phyloP scores from a whole-genome alignment of 2,113 vertebrate species.

The Sardina pilchardus region DNA sequence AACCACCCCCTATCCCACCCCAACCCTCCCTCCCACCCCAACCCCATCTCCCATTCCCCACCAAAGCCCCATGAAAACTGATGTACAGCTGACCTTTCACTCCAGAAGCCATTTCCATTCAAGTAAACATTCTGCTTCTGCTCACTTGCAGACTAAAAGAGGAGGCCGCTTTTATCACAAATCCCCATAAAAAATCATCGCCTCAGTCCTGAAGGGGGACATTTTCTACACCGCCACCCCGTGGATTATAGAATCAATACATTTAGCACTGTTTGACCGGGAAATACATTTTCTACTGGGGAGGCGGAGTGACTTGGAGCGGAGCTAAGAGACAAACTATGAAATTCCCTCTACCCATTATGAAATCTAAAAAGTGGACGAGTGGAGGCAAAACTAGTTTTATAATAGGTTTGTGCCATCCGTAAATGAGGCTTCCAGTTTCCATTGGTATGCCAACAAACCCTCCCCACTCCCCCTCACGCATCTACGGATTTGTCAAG shows the following conservation, averaged over 20 bases:
- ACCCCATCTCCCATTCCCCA: constrained; percentile 76
- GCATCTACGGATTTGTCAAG: constrained; percentile 27
- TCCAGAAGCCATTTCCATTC: constrained; percentile 77
- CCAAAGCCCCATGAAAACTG: constrained; percentile 72
- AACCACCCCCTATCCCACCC: too few species aligned
- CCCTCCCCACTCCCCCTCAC: not conserved
- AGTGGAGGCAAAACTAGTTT: not conserved
- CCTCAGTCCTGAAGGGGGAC: not conserved
- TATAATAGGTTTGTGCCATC: not conserved
- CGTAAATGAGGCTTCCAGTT: not conserved
- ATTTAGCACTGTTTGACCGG: not conserved
- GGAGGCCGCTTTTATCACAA: not conserved
- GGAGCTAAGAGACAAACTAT: not conserved
- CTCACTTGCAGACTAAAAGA: constrained; percentile 69
- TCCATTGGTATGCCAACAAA: not conserved
- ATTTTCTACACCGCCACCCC: not conserved
- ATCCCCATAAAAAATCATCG: not conserved
- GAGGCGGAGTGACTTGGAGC: not conserved
- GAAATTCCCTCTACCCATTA: not conserved
- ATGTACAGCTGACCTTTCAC: constrained; percentile 82
- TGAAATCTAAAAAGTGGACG: not conserved
- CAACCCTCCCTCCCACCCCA: too few species aligned
- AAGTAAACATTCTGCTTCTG: constrained; percentile 84
- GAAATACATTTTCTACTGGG: not conserved
- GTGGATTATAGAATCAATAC: not conserved